Evolutionary conservation across 1,140 invertebrate genomes (phyloP), one percentile per base, ranked within the genome.

Genomic region (Ceratina calcarata): DNA sequence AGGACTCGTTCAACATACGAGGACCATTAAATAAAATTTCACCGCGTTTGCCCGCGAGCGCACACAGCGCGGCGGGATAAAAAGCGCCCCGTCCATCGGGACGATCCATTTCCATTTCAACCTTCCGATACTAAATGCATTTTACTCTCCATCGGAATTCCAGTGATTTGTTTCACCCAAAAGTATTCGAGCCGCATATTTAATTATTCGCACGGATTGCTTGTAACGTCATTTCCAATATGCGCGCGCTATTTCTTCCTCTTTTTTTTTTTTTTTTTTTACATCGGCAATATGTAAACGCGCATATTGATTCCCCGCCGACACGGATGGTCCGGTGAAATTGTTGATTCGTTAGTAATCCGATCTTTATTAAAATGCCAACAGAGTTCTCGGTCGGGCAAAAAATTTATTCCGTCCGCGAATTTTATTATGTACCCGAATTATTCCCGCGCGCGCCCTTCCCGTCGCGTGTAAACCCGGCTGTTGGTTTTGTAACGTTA

Each of bases 1-100:
- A 80, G 58, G 67, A 66, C 69, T 57, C 51, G 60, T 80, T 71
- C 58, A 76, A 83, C 55, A 37, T 65, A 37, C 13, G 71, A 74
- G 78, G 49, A 79, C 71, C 55, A 74, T 79, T 79, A 79, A 79
- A 79, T 74, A 79, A 74, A 74, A 79, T 74, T 58, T 74, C 62
- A 12, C 62, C 12, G 78, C 37, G 71, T 67, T 55, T 66, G 70
- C 20, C 71, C 22, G 27, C 13, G 51, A 10, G 37, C 37, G 37
- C 7, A 45, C 37, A 10, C 61, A 6, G 10, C n/a, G n/a, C 53
- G 37, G 13, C n/a, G 3, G 18, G 60, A 65, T 22, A 79, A 79
- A 79, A 73, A 73, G 62, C 62, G 71, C 24, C 16, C 57, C 62
- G 53, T 74, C 71, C 70, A 79, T 74, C 78, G 70, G 62, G 78